phyloP scores from a whole-genome alignment of 2,888 invertebrate species.

The Lithodes maja region DNA sequence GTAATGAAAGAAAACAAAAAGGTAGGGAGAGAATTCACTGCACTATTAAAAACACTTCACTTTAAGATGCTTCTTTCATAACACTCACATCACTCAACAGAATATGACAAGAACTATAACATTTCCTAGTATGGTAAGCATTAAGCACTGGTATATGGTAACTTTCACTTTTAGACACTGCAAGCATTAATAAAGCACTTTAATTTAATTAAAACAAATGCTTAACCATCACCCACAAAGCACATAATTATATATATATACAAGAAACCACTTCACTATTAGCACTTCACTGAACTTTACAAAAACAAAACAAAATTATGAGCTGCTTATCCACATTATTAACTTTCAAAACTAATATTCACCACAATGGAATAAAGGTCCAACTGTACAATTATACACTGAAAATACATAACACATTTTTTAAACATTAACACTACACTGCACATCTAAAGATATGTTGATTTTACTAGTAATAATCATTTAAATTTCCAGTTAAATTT shows the following conservation, averaged over 20 bases:
- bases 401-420: slow-evolving; percentile 32
- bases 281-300: slow-evolving; percentile 51
- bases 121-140: slow-evolving; percentile 36
- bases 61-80: slow-evolving; percentile 63
- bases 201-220: slow-evolving; percentile 38
- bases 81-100: slow-evolving; percentile 52
- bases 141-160: slow-evolving; percentile 28
- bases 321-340: slow-evolving; percentile 2
- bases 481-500: no score
- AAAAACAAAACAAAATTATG: slow-evolving; percentile 36
- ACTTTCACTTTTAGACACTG: slow-evolving; percentile 45
- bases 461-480: no score
- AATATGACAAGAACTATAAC: slow-evolving; percentile 31
- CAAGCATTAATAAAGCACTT: slow-evolving; percentile 48
- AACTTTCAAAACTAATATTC: slow-evolving; percentile 54
- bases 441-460: background rate
- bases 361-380: slow-evolving; percentile 35
- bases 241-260: background rate
- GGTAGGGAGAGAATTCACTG: slow-evolving; percentile 11
- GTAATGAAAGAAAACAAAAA: background rate
- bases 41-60: slow-evolving; percentile 52
- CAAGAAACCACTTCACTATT: slow-evolving; percentile 49
- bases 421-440: slow-evolving; percentile 49
- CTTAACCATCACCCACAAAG: slow-evolving; percentile 55
- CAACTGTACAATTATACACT: slow-evolving; percentile 56